Conservation (phyloP, 2,888 invertebrate species). For the Scaptomyza caliginosa region DNA sequence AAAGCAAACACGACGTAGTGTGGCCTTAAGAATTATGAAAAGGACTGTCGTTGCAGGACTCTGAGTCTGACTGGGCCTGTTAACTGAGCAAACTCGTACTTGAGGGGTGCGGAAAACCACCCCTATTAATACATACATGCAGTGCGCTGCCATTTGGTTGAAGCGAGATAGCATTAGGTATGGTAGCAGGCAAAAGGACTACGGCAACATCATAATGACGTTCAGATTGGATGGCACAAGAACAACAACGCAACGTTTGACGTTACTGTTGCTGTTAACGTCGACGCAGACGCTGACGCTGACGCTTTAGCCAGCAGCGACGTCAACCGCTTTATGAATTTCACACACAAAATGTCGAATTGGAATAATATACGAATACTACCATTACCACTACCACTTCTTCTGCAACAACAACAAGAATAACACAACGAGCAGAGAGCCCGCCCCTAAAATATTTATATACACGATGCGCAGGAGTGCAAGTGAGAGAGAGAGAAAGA, state of each 20-base stretch:
- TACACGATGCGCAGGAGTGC: slow-evolving; percentile 37
- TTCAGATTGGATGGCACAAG: slow-evolving; percentile 63
- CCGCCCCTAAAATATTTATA: slow-evolving; percentile 83
- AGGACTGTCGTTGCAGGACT: slow-evolving; percentile 49
- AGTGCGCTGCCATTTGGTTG: slow-evolving; percentile 26
- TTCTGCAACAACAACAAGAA: background rate
- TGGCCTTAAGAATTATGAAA: slow-evolving; percentile 81
- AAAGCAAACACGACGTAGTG: slow-evolving; percentile 66
- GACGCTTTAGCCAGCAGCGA: slow-evolving; percentile 22
- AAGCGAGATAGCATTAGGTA: slow-evolving; percentile 48
- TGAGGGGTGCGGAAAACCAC: slow-evolving; percentile 42
- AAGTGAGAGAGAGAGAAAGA: slow-evolving; percentile 6
- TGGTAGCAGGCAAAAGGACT: slow-evolving; percentile 68
- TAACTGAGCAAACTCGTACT: slow-evolving; percentile 62
- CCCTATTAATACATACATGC: slow-evolving; percentile 23
- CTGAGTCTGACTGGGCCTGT: slow-evolving; percentile 49
- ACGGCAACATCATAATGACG: slow-evolving; percentile 65
- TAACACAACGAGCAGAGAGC: slow-evolving; percentile 52
- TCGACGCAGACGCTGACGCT: slow-evolving; percentile 10
- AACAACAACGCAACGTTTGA: slow-evolving; percentile 1
- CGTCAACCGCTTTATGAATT: slow-evolving; percentile 71
- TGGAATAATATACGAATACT: slow-evolving; percentile 66
- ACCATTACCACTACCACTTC: background rate
- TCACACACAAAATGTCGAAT: slow-evolving; percentile 82
- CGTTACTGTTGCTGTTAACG: slow-evolving; percentile 51